Conservation (phyloP, 2,113 vertebrate genomes). For the Gallinago undulata region DNA sequence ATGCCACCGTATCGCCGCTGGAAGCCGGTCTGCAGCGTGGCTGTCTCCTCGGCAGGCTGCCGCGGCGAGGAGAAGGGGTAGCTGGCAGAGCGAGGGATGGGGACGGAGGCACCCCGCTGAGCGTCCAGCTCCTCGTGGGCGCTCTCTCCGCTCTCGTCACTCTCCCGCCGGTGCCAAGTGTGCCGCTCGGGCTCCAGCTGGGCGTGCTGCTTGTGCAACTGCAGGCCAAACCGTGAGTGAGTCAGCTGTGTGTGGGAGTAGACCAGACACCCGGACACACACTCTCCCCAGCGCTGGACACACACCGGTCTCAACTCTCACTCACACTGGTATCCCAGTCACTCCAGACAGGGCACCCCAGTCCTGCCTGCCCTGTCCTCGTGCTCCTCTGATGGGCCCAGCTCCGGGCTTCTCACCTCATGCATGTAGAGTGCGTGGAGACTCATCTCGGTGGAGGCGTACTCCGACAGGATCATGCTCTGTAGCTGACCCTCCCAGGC, state of each 20-base stretch:
- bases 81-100: constrained; percentile 89
- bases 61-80: constrained; percentile 80
- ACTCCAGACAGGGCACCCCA: background rate
- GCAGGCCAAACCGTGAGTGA: background rate
- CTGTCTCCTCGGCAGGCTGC: constrained; percentile 74
- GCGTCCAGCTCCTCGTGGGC: constrained; percentile 79
- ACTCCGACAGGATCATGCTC: constrained; percentile 94
- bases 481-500: constrained; percentile 94
- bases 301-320: background rate
- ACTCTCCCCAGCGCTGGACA: background rate
- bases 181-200: constrained; percentile 88
- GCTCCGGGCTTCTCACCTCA: constrained; percentile 79
- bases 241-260: background rate
- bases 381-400: background rate
- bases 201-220: constrained; percentile 96
- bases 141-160: constrained; percentile 94
- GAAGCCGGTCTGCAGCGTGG: constrained; percentile 76
- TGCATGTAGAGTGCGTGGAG: constrained; percentile 97
- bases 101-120: constrained; percentile 63
- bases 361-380: background rate
- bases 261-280: background rate
- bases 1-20: constrained; percentile 80
- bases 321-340: background rate
- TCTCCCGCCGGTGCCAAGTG: constrained; percentile 94
- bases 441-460: constrained; percentile 97